A percentile compares a stretch with the other conserved stretches of the same genome.
phyloP scores from a whole-genome alignment of 2,113 vertebrate species.

The Mesembrinibis cayennensis region DNA sequence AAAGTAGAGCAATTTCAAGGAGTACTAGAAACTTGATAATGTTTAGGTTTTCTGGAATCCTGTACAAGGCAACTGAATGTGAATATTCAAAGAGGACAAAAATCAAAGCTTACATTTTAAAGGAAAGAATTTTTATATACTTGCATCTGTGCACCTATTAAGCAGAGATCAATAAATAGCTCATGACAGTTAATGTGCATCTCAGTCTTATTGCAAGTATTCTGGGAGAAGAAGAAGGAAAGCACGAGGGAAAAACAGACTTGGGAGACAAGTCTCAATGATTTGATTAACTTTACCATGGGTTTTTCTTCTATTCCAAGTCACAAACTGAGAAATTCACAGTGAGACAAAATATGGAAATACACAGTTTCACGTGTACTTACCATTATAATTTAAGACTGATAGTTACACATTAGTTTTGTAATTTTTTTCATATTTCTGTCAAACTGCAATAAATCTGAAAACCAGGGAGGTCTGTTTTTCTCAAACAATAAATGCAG shows the following conservation, averaged over 20 bases:
- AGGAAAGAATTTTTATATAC: neutral
- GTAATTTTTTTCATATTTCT: neutral
- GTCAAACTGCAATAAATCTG: constrained; percentile 39
- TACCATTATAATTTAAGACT: neutral
- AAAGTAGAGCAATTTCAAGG: neutral
- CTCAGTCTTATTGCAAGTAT: neutral
- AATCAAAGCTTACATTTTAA: neutral
- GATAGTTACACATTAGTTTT: neutral
- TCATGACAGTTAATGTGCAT: neutral
- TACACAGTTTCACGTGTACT: neutral
- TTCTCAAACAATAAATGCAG: constrained; percentile 20
- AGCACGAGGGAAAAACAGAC: neutral
- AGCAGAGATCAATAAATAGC: neutral
- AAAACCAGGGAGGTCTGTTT: constrained; percentile 8
- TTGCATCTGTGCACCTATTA: neutral
- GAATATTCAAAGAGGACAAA: neutral
- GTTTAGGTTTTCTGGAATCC: neutral
- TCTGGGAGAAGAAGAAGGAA: neutral
- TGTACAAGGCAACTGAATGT: neutral
- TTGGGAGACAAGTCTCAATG: neutral
- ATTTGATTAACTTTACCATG: neutral
- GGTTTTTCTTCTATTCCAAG: neutral
- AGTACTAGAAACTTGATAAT: neutral
- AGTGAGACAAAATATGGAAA: neutral
- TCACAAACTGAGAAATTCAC: neutral